phyloP scores from a whole-genome alignment of 2,797 vertebrate species.

The Ctenopoma multispine region DNA sequence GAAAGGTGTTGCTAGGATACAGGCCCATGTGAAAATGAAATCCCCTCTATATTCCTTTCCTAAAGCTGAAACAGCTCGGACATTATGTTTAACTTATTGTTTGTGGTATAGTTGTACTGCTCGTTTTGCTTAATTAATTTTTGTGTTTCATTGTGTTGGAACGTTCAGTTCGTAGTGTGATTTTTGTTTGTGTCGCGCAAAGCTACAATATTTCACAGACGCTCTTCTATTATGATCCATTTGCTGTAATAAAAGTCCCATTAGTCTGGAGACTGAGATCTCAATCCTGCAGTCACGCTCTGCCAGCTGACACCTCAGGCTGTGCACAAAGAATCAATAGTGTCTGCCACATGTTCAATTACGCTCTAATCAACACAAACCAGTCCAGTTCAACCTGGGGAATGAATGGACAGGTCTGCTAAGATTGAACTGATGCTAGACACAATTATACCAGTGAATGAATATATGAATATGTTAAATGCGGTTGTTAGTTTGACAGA shows the following conservation, averaged over 20 bases:
- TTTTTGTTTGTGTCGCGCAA: constrained; percentile 36
- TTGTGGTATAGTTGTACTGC: constrained; percentile 9
- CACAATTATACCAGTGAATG: constrained; percentile 13
- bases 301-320: constrained; percentile 66
- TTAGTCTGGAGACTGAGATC: constrained; percentile 60
- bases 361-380: constrained; percentile 61
- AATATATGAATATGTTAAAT: constrained; percentile 17
- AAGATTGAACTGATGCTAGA: constrained; percentile 31
- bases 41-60: constrained; percentile 71
- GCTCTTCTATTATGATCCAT: constrained; percentile 39
- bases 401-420: constrained; percentile 47
- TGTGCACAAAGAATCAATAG: constrained; percentile 68
- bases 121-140: constrained; percentile 4
- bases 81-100: constrained; percentile 50
- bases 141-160: neutral
- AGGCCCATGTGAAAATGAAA: constrained; percentile 78
- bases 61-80: constrained; percentile 68
- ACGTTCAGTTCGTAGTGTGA: neutral
- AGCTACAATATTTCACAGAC: constrained; percentile 8
- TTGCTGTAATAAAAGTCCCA: constrained; percentile 45
- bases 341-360: constrained; percentile 69
- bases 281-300: constrained; percentile 67
- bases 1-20: constrained; percentile 93
- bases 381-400: constrained; percentile 21
- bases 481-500: constrained; percentile 1